Base-by-base conservation (phyloP, 2,888 invertebrate genomes). In the Melipona bicolor region DNA sequence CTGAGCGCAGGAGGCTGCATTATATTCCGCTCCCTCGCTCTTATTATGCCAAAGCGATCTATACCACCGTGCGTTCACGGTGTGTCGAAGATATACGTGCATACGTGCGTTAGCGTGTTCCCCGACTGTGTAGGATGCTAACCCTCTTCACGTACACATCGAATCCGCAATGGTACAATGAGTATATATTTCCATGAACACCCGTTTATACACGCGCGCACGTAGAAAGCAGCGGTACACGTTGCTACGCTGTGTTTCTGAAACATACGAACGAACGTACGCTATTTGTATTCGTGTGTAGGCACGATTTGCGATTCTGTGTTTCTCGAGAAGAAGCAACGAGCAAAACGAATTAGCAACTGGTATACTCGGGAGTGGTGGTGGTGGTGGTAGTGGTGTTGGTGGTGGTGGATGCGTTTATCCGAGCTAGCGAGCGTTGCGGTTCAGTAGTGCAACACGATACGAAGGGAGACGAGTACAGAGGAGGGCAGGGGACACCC, bases 21-120 rank as follows among this genome's bases (percentile, higher is more conserved):
- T 90, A 86, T 87, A 85, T 87, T 87, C 87, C 83, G 71, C 90
- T 90, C 91, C 87, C 87, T 91, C 88, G 89, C 86, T 91, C 90
- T 90, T 89, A 90, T 90, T 90, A 88, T 86, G 81, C 88, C 87
- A 76, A 80, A 81, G 83, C 88, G 85, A 84, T 77, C 84, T 76
- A 76, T 64, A 78, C 75, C 74, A 72, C 64, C 77, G 69, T 69
- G 54, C 71, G 77, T 56, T 61, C 52, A n/a, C 24, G 36, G 56
- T 72, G 83, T 76, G 72, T 61, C 21, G 50, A 49, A 9, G 36
- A 32, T 24, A 19, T 50, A 21, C 72, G 2, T 4, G 9, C 24
- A 21, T 52, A 19, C 11, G 4, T 4, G 52, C 52, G 62, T 65
- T 32, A 15, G 21, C n/a, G 43, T 6, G 72, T 62, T 68, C 36